A percentile compares a stretch with the other conserved stretches of the same genome.
These are phyloP conservation scores for Hylomyscus alleni DNA, from an alignment of 2,797 vertebrate species.

Conservation along the genomic window DNA sequence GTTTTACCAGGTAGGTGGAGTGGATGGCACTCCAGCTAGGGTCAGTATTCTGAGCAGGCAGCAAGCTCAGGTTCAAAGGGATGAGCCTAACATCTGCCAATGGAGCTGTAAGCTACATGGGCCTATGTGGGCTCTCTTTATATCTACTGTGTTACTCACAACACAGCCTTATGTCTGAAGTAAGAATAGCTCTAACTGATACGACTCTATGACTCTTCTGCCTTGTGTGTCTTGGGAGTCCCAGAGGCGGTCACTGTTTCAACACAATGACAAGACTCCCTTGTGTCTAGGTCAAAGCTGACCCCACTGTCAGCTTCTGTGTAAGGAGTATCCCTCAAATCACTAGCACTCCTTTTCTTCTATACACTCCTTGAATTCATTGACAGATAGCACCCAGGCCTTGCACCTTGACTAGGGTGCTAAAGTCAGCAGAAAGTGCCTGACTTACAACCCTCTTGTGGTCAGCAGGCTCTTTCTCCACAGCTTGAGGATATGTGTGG, in stretches of 20 bases:
- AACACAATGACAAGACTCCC: fast-evolving
- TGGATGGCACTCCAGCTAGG: fast-evolving
- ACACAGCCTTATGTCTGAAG: neutral
- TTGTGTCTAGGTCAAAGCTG: neutral
- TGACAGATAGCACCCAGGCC: neutral
- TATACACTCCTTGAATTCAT: neutral
- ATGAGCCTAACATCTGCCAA: neutral
- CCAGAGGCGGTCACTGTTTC: too few species aligned
- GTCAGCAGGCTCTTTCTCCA: neutral
- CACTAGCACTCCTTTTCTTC: neutral
- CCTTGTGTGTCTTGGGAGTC: fast-evolving
- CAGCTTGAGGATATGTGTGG: neutral
- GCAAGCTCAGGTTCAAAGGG: neutral
- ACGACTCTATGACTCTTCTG: neutral
- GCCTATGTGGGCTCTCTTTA: neutral
- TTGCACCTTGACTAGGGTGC: neutral
- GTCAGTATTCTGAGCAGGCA: neutral
- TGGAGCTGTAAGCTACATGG: neutral
- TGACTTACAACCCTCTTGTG: neutral
- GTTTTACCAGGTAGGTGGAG: fast-evolving
- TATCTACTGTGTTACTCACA: neutral
- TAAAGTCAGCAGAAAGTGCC: neutral
- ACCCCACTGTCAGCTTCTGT: neutral
- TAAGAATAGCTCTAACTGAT: neutral
- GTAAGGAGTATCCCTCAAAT: neutral